Evolutionary conservation across 2,797 vertebrate genomes (phyloP), one percentile per base, ranked within the genome.

Genomic region (Paedocypris micromegethes): DNA sequence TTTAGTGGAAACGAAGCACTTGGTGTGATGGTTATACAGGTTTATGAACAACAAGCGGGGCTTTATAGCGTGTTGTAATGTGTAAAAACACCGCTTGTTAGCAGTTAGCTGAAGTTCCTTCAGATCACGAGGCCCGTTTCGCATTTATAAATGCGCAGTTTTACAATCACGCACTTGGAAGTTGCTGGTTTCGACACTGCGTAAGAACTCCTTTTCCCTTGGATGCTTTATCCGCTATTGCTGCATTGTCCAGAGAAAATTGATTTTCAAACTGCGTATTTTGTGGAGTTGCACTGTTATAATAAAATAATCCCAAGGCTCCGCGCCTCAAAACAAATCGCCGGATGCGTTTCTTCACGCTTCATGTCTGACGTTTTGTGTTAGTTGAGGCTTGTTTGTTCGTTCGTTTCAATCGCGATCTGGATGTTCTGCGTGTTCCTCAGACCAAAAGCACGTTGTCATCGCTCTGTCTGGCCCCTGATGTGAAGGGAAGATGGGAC

Each of bases 401-500:
- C 49, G 6, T 5, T 42, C 55, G 53, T 39, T 48, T 42, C 7
- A 47, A n/a, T 58, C 9, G 8, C 38, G 40, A 49, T 37, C 38
- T 56, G 41, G 38, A 48, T 43, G 6, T 48, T 44, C 4, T 57
- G n/a, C 57, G 37, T 62, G 59, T 4, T 62, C 45, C 38, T 50
- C 51, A 45, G 5, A 50, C 37, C 58, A 6, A 37, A 43, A 60
- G 37, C 39, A n/a, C 45, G 3, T 41, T 9, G 44, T 46, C 53
- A 44, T 50, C 48, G 4, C 45, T 49, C 50, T 49, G 45, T 40
- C 40, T 9, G n/a, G 47, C 46, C 48, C 23, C 48, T 6, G 7
- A 58, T 2, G 41, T 41, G n/a, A 61, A 40, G 54, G 47, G 60
- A 70, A 60, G 68, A 58, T 60, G 40, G 68, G 37, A 70, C 68